Conservation (phyloP, 2,888 invertebrate genomes). For the Arctia plantaginis region DNA sequence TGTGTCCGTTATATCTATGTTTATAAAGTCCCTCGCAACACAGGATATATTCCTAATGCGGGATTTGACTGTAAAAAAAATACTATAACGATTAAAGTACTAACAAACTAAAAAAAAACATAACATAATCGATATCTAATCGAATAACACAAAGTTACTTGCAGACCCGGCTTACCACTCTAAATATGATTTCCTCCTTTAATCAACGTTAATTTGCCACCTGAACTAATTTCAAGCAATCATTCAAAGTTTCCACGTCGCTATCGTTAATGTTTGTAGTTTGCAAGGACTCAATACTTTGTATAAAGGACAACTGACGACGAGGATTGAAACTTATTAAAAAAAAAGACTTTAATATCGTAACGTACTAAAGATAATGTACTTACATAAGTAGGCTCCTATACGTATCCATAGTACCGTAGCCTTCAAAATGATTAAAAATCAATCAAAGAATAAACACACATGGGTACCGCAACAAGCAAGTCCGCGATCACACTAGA, state of each 20-base stretch:
- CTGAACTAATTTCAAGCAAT: background rate
- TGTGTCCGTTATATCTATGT: no score
- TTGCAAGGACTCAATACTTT: background rate
- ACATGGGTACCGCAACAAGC: conserved; percentile 12
- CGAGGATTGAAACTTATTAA: no score
- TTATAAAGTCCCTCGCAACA: no score
- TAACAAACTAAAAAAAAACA: background rate
- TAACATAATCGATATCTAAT: background rate
- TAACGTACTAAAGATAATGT: background rate
- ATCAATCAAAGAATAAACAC: conserved; percentile 12
- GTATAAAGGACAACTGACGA: background rate
- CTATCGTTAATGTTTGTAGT: background rate
- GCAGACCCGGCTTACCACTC: no score
- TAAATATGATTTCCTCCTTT: no score
- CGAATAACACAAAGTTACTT: no score
- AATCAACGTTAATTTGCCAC: background rate
- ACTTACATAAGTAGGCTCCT: background rate
- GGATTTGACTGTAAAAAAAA: no score
- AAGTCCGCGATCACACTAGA: conserved; percentile 42
- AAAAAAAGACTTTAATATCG: no score
- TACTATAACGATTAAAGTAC: background rate
- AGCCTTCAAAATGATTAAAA: background rate
- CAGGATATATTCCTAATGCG: no score
- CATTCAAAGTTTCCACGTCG: background rate
- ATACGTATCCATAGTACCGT: background rate